Percentiles rank a stretch among this genome's conserved stretches.
phyloP scores from a whole-genome alignment of 1,140 invertebrate species.

The Prorops nasuta region DNA sequence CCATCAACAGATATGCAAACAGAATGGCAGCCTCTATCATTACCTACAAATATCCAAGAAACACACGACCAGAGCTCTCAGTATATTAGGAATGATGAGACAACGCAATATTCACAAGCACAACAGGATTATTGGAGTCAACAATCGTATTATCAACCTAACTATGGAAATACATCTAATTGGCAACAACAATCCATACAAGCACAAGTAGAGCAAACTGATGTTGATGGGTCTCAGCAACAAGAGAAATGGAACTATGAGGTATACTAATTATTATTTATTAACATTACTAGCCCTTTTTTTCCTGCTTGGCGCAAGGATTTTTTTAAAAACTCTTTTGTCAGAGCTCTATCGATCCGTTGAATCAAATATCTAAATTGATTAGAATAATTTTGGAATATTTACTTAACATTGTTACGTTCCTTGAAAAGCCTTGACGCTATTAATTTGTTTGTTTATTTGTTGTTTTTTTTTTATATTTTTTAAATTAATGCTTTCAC shows the following conservation, averaged over 20 bases:
- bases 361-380: no score
- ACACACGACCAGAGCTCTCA: conserved; percentile 31
- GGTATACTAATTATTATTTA: conserved; percentile 32
- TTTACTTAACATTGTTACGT: no score
- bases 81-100: conserved; percentile 31
- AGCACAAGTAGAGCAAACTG: conserved; percentile 31
- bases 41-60: conserved; percentile 34
- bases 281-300: no score
- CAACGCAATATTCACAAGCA: conserved; percentile 38
- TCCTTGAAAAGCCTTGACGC: no score
- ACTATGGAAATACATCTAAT: conserved; percentile 34
- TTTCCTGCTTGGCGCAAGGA: no score
- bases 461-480: conserved; percentile 3
- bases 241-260: conserved; percentile 50
- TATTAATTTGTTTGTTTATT: no score
- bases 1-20: conserved; percentile 26
- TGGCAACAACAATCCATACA: conserved; percentile 39
- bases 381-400: no score
- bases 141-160: conserved; percentile 43
- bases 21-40: conserved; percentile 42
- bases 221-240: conserved; percentile 33
- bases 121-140: conserved; percentile 52
- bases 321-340: no score
- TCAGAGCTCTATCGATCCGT: no score
- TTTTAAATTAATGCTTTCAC: not conserved